Evolutionary conservation across 2,797 vertebrate species (phyloP), one percentile per base, ranked within the genome.

Genomic region (Periparus ater): DNA sequence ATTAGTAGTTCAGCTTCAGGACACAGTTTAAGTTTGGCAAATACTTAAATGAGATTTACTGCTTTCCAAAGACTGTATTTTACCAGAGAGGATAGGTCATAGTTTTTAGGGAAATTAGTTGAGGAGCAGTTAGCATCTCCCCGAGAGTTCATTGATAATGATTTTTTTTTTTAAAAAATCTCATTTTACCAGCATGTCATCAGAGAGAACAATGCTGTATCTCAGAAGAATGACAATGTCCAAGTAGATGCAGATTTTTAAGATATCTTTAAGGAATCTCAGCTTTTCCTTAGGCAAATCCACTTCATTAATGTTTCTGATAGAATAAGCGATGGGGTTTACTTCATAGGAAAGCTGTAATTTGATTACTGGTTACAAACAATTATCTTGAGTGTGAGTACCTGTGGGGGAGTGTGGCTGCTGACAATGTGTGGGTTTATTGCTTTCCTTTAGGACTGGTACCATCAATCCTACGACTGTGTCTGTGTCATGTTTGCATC

Each of bases 401-500:
- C 4, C 51, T 82, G n/a, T 54, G 63, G 62, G 48, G 40, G 38
- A 72, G 40, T 15, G 42, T 45, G 60, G 21, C 66, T 85, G 68
- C 42, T 67, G 77, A 86, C 48, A 20, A 25, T 8, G 10, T 60
- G 32, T 63, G 57, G 65, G 47, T 68, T 4, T 32, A 6, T 21
- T 90, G 29, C 82, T 88, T 80, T 76, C 70, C 30, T 65, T 48
- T 95, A 99, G 99, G 99, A 99, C 91, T 98, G 99, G 96, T 99
- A 99, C 97, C 99, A 99, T 97, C 99, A 99, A 97, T 99, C 99
- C 11, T 99, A 99, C 0, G 98, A 99, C 98, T 99, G 99, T n/a
- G 99, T 99, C 83, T 99, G 99, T 50, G 99, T 99, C 97, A 99
- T 99, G 99, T 99, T 99, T 34, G 99, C 99, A 26, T 99, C 99